These are phyloP conservation scores for Columba janthina DNA, from an alignment of 2,113 vertebrate genomes.

Conservation along the genomic window DNA sequence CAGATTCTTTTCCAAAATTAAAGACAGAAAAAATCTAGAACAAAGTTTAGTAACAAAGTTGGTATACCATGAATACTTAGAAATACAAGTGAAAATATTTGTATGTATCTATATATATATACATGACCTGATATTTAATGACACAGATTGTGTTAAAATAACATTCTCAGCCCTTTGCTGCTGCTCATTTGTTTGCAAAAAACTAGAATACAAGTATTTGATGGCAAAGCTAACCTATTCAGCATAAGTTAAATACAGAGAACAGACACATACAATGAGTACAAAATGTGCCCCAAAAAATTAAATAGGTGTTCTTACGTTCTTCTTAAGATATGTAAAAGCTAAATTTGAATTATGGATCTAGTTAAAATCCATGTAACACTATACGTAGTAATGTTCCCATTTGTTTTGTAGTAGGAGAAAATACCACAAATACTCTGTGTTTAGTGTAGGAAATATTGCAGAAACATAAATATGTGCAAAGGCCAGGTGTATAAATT, in stretches of 20 bases:
- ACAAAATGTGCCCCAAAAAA: neutral
- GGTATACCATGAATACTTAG: neutral
- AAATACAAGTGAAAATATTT: neutral
- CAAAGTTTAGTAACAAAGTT: neutral
- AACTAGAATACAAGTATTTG: neutral
- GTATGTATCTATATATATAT: neutral
- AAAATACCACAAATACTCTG: neutral
- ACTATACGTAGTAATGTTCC: neutral
- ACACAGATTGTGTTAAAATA: neutral
- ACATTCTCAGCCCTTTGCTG: neutral
- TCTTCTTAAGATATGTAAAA: neutral
- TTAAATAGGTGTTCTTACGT: neutral
- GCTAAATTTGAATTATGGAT: neutral
- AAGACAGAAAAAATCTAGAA: neutral
- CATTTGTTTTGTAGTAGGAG: neutral
- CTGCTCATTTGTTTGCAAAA: neutral
- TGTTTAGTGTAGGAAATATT: slow-evolving; percentile 17
- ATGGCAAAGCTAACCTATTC: neutral
- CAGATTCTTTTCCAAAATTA: neutral
- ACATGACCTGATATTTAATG: neutral
- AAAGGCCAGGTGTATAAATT: neutral
- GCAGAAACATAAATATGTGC: neutral
- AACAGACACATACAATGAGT: neutral
- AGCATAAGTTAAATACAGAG: neutral
- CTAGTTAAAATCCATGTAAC: neutral